Evolutionary conservation across 2,888 invertebrate species (phyloP).

Genomic region (Syritta pipiens): DNA sequence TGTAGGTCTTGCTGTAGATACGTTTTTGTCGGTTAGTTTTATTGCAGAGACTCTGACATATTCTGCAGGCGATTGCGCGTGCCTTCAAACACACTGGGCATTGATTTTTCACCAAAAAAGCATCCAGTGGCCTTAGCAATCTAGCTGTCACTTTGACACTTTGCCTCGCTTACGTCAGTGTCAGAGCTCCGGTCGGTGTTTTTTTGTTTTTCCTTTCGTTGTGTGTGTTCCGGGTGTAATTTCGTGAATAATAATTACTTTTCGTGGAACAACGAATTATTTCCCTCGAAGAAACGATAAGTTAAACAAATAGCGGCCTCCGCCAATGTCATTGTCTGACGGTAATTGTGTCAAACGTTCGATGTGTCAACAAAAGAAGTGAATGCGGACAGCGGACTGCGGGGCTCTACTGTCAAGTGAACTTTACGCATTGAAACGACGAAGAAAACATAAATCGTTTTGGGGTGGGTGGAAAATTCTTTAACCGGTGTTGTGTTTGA

Average conservation of each 20-base stretch:
- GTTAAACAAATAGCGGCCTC: conserved; percentile 12
- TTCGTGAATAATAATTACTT: conserved; percentile 23
- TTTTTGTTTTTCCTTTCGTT: too few relatives aligned
- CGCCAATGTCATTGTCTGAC: conserved; percentile 19
- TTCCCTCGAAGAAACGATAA: neutral
- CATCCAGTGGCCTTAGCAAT: neutral
- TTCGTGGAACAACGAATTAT: conserved; percentile 15
- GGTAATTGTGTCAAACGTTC: conserved; percentile 32
- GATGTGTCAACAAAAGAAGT: conserved; percentile 7
- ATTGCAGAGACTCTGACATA: conserved; percentile 58
- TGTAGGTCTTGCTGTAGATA: conserved; percentile 46
- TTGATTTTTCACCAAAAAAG: conserved; percentile 53
- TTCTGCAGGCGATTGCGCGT: conserved; percentile 54
- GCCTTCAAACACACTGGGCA: conserved; percentile 5
- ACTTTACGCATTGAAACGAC: conserved; percentile 12
- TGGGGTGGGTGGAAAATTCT: conserved; percentile 10
- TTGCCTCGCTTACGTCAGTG: conserved; percentile 24
- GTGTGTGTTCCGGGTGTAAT: conserved; percentile 32
- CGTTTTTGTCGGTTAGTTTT: conserved; percentile 10
- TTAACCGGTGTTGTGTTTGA: conserved; percentile 18
- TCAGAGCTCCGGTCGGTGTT: too few relatives aligned
- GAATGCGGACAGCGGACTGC: too few relatives aligned
- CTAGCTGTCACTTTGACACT: conserved; percentile 50
- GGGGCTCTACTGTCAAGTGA: conserved; percentile 28
- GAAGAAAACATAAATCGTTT: neutral